Conservation (phyloP, 2,113 vertebrate species). For the Polyodon spathula region DNA sequence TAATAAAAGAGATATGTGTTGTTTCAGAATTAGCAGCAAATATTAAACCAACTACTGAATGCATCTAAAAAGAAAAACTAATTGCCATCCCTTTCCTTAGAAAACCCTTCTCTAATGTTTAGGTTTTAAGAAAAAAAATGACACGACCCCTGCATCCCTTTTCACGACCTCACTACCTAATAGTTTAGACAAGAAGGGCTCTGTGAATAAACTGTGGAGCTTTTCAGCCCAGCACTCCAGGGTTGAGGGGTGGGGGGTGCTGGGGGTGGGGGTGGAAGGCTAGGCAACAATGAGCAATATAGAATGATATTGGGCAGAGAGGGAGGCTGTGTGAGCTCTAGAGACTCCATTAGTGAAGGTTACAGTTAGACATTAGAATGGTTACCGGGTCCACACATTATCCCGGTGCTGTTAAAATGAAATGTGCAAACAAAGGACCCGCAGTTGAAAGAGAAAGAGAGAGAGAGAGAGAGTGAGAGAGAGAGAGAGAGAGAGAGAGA, state of each 20-base stretch:
- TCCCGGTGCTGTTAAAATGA: constrained; percentile 50
- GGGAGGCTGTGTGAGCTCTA: constrained; percentile 34
- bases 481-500: constrained; percentile 35
- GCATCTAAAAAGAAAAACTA: neutral
- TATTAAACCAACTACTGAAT: neutral
- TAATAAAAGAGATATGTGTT: too few species aligned
- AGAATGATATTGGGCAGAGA: constrained; percentile 22
- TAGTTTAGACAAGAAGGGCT: constrained; percentile 3
- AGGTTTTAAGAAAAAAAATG: neutral
- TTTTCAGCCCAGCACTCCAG: constrained; percentile 5
- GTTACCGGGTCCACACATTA: constrained; percentile 53
- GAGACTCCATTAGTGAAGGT: constrained; percentile 58
- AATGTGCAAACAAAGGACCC: constrained; percentile 60
- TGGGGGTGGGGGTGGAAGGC: constrained; percentile 7
- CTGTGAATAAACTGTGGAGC: constrained; percentile 15
- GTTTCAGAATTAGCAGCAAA: too few species aligned
- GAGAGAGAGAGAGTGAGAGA: constrained; percentile 36
- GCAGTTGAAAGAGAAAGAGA: constrained; percentile 32
- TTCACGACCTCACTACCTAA: constrained; percentile 4
- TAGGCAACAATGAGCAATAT: constrained; percentile 8
- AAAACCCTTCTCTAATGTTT: constrained; percentile 9
- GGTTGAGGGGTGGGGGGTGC: neutral
- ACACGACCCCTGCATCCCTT: neutral
- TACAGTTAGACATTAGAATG: constrained; percentile 49
- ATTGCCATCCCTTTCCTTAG: constrained; percentile 3